phyloP scores from a whole-genome alignment of 2,113 vertebrate genomes.

The Phrynosoma platyrhinos region DNA sequence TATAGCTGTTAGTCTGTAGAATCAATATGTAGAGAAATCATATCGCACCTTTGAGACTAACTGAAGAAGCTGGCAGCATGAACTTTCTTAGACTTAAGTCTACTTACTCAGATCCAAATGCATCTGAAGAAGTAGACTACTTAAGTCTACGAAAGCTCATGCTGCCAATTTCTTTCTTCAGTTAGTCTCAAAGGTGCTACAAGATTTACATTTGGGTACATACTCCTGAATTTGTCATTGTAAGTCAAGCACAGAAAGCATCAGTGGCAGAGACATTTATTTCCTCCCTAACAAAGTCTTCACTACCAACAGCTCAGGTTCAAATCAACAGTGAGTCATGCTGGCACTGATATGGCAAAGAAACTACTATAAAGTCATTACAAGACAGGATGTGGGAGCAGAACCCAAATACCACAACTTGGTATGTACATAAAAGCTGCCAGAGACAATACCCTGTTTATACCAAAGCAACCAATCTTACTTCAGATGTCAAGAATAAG shows the following conservation, averaged over 20 bases:
- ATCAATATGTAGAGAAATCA: too few species aligned
- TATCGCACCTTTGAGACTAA: too few species aligned
- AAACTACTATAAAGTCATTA: neutral
- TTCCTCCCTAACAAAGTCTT: conserved; percentile 3
- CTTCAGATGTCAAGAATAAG: neutral
- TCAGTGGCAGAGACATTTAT: conserved; percentile 6
- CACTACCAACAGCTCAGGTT: conserved; percentile 21
- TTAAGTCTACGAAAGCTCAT: too few species aligned
- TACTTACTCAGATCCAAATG: too few species aligned
- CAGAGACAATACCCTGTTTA: too few species aligned
- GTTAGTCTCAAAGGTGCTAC: too few species aligned
- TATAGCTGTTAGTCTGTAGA: too few species aligned
- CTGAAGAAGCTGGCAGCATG: too few species aligned
- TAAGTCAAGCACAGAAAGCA: neutral
- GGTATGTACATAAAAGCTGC: neutral
- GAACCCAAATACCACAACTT: neutral
- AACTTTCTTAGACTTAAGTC: too few species aligned
- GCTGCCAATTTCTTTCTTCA: too few species aligned
- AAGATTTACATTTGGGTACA: too few species aligned
- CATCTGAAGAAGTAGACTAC: too few species aligned
- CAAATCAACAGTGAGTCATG: neutral
- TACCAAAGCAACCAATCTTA: neutral
- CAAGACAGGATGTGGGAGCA: neutral
- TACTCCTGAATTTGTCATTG: rapidly evolving
- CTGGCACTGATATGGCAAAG: neutral